Base-by-base conservation (phyloP, 2,888 invertebrate species). In the Sepiola atlantica region DNA sequence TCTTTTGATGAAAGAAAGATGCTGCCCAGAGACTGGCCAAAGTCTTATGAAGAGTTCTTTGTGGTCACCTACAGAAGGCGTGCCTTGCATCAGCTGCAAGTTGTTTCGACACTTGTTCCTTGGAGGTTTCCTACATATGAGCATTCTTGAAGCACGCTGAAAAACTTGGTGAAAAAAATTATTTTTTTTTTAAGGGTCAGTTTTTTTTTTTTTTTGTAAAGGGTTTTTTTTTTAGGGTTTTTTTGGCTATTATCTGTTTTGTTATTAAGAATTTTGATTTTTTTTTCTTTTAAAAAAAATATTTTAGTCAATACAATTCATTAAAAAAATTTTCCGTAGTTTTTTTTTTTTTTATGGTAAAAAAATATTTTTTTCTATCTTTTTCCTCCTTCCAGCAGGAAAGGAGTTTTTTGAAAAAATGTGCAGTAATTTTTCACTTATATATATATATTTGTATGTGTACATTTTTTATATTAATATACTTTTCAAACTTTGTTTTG, bases 31-130 rank as follows among this genome's bases (percentile, higher is more conserved):
- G 32, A n/a, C n/a, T 77, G 32, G 77, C 77, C 77, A 77, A 77
- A 77, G 77, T n/a, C 77, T 77, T 77, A n/a, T 77, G n/a, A 77
- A 77, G 16, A 77, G 77, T 77, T 77, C 77, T 77, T 77, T 77
- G 77, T 12, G 77, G 77, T 77, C 77, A 77, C 77, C 77, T 77
- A n/a, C 32, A 12, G 77, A 77, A 32, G 77, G 77, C 21, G 32
- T 4, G n/a, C 4, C 77, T 77, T 77, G 77, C 77, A 77, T 77
- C 77, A 77, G 32, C 77, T 16, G 77, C 77, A 77, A 77, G 77
- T 32, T 77, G 77, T 77, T 77, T 77, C 16, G 12, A 77, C 32
- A 77, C n/a, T 77, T n/a, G 77, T 77, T 77, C 77, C 77, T 77
- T n/a, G 32, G n/a, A 77, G 77, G 77, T 16, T 77, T 77, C n/a